phyloP scores from a whole-genome alignment of 35 echinoderm and acorn worm species.

The Amphiura filiformis region DNA sequence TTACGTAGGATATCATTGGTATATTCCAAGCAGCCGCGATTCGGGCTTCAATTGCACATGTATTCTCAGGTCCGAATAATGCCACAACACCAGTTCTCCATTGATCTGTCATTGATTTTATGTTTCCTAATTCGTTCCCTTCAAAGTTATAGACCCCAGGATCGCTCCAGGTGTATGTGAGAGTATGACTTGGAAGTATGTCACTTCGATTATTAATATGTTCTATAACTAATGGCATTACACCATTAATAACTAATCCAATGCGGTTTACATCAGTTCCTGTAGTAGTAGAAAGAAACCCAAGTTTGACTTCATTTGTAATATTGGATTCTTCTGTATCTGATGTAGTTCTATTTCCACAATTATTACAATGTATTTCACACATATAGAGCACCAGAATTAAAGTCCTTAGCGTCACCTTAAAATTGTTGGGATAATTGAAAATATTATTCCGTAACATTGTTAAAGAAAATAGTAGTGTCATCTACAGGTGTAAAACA shows the following conservation, averaged over 20 bases:
- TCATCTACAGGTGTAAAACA: too few species aligned
- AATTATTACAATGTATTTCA: constrained; percentile 13
- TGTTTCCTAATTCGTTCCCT: constrained; percentile 48
- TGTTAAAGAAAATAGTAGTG: background rate
- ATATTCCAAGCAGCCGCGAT: constrained; percentile 82
- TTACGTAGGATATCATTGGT: constrained; percentile 95
- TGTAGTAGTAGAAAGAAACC: constrained; percentile 48
- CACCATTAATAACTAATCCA: constrained; percentile 50
- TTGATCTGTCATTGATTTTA: constrained; percentile 47
- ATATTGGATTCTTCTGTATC: background rate
- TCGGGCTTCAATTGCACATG: constrained; percentile 69
- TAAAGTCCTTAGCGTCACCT: background rate
- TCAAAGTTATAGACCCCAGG: too few species aligned
- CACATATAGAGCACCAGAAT: background rate
- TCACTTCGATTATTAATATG: constrained; percentile 53
- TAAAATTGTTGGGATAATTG: background rate
- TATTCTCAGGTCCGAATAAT: constrained; percentile 78
- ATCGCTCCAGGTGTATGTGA: constrained; percentile 37
- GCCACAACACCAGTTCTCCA: constrained; percentile 70
- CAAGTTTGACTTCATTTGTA: constrained; percentile 29
- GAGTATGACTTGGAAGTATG: constrained; percentile 42
- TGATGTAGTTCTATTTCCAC: background rate
- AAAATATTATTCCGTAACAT: background rate
- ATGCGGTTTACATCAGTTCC: background rate
- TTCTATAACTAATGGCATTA: constrained; percentile 53